Conservation (phyloP, 2,888 invertebrate genomes). For the Temnothorax ravouxi region DNA sequence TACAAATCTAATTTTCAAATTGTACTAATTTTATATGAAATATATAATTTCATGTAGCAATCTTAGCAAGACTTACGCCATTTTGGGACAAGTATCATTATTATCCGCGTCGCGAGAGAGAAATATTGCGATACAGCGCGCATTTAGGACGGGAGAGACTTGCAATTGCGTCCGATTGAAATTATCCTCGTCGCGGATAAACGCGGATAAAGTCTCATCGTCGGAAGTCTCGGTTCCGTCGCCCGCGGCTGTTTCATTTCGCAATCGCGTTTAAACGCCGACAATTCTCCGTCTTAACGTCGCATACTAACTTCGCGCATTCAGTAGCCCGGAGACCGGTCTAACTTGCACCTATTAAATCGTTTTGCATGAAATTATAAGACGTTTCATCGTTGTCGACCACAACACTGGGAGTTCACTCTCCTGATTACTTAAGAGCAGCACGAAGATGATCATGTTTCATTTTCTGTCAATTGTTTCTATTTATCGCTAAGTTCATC, state of each 20-base stretch:
- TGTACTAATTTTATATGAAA: neutral
- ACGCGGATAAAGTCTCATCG: slow-evolving; percentile 32
- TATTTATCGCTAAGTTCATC: neutral
- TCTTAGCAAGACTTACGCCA: neutral
- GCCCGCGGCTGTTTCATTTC: slow-evolving; percentile 35
- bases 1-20: neutral
- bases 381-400: slow-evolving; percentile 21
- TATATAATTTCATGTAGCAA: neutral
- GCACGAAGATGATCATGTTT: slow-evolving; percentile 21
- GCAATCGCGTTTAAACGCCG: slow-evolving; percentile 31
- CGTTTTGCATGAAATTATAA: slow-evolving; percentile 49
- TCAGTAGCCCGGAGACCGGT: slow-evolving; percentile 15
- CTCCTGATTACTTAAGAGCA: slow-evolving; percentile 26
- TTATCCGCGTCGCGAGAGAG: neutral
- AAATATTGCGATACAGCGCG: neutral
- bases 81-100: slow-evolving; percentile 11
- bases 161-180: slow-evolving; percentile 41
- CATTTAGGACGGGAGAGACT: neutral
- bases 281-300: slow-evolving; percentile 34
- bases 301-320: slow-evolving; percentile 26
- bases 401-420: neutral
- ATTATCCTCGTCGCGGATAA: slow-evolving; percentile 25
- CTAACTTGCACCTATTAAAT: slow-evolving; percentile 37
- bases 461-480: slow-evolving; percentile 2
- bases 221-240: slow-evolving; percentile 14